phyloP scores from a whole-genome alignment of 2,113 vertebrate genomes.

The Hypocryptadius cinnamomeus region DNA sequence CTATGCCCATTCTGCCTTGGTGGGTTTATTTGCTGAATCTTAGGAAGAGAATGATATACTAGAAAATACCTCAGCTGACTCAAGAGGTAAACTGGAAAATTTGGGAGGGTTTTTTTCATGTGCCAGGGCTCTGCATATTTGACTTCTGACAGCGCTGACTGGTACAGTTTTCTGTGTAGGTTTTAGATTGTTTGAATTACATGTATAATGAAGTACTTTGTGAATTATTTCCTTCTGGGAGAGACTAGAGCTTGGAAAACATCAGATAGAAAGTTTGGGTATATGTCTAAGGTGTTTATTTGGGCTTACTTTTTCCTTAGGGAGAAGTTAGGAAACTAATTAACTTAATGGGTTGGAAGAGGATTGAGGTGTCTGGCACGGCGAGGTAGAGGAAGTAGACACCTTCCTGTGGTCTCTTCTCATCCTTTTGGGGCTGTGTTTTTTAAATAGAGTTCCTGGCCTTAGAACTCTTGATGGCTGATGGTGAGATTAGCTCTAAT shows the following conservation, averaged over 20 bases:
- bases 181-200: neutral
- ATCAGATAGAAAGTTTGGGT: neutral
- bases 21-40: conserved; percentile 13
- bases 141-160: neutral
- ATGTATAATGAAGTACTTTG: neutral
- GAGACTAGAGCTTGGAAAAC: neutral
- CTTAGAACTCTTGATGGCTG: neutral
- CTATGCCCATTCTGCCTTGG: neutral
- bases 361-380: neutral
- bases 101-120: neutral
- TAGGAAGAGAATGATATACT: neutral
- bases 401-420: neutral
- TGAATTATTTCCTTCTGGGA: neutral
- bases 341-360: neutral
- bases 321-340: conserved; percentile 17
- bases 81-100: neutral
- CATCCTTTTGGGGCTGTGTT: neutral
- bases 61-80: neutral
- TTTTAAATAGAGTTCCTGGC: neutral
- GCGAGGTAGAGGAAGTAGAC: neutral
- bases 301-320: neutral
- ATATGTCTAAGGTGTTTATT: neutral
- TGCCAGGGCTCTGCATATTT: neutral
- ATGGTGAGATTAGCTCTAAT: neutral
- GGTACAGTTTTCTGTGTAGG: neutral